Evolutionary conservation across 2,113 vertebrate genomes (phyloP), one percentile per base, ranked within the genome.

Genomic region (Cryptotis parvus): DNA sequence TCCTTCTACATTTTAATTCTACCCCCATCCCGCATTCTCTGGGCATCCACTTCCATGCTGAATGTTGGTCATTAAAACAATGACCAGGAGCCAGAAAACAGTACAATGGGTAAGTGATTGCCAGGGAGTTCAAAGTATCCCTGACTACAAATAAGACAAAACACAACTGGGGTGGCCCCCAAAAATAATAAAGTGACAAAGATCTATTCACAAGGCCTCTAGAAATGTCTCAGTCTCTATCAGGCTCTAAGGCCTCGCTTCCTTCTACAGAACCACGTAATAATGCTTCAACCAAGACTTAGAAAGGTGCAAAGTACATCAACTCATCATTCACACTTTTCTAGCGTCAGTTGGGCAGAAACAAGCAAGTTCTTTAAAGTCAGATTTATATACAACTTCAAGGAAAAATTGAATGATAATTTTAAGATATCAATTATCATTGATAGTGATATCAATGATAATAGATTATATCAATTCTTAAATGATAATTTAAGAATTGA

Each of bases 181-280:
- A 55, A 55, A 15, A 55, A 55, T 14, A 55, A 55, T 55, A 55
- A 55, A 55, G 65, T 77, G 1, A 33, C 24, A 2, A 2, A 69
- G 39, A 89, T 10, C 35, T 70, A 14, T n/a, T 33, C 31, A n/a
- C 49, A 26, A 91, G 41, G 4, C 15, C n/a, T 70, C 77, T 27
- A 31, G 1, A 37, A 20, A 61, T 26, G 16, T 63, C 31, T 4
- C 10, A 55, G 52, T 55, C 52, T 55, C 1, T 55, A 39, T 11
- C 16, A 58, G 26, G n/a, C 27, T 65, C 70, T 31, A 22, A 49
- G 22, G 29, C 27, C 52, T 31, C 33, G 7, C 41, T 11, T 1
- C 3, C 20, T 10, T 6, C 75, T 12, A 22, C 45, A 7, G n/a
- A 27, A 8, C 58, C 6, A 9, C 9, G 61, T 9, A 4, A 0